Base-by-base conservation (phyloP, 92 coral and sea anemone species). In the Epizoanthus stellaris region DNA sequence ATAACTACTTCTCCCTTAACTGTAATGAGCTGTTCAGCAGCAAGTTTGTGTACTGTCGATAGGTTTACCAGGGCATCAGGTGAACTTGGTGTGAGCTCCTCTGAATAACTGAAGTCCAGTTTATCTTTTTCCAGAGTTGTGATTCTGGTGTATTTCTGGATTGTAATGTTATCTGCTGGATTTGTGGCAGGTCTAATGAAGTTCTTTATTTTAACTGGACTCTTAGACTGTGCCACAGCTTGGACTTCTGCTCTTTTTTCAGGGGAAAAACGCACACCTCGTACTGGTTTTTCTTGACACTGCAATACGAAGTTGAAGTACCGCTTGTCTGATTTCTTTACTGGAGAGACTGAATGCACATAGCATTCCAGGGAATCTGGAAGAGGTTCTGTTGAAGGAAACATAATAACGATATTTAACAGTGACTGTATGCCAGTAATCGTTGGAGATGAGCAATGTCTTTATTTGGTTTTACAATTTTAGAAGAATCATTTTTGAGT, bases 171-270 rank as follows among this genome's bases (percentile, higher is more conserved):
- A 21, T 65, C 70, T 23, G 40, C 36, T 23, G 70, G 12, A 6
- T 65, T 21, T 65, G 2, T 36, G 21, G 25, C 36, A 23, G 70
- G 2, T 10, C 40, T 21, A 6, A 30, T 15, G 36, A 65, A 25
- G 15, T 65, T 21, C 3, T 65, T 65, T 65, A 21, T 70, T 36
- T 82, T 82, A 34, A 70, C 87, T 58, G 60, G 87, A 69, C 57
- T 36, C 62, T 80, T 80, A 12, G 36, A 63, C 54, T 83, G 80
- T 9, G 59, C 47, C 60, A 67, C 43, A 43, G 67, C 75, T 9
- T 83, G 80, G 34, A 83, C 34, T 70, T 83, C 80, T 16, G 80
- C 70, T 38, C 87, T 83, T 65, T 65, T 83, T 59, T 69, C 80
- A 30, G 70, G 87, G 43, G 80, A 83, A 25, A 60, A 56, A 58